phyloP scores from a whole-genome alignment of 2,113 vertebrate genomes.

The Odocoileus hemionus region DNA sequence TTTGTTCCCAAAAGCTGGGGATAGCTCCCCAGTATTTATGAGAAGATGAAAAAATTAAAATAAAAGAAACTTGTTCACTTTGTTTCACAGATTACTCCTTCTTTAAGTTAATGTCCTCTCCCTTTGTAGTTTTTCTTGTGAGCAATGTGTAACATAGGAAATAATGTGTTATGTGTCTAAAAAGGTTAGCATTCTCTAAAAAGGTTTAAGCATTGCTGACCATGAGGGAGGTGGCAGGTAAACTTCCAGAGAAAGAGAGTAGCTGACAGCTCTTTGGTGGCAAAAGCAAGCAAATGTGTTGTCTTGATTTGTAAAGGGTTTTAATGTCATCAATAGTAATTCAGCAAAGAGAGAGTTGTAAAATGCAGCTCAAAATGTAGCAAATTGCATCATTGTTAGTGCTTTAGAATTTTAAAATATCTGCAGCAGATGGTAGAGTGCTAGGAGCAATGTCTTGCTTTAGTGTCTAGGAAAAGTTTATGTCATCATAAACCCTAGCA shows the following conservation, averaged over 20 bases:
- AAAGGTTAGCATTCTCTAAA: background rate
- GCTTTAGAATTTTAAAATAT: constrained; percentile 78
- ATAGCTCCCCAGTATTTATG: background rate
- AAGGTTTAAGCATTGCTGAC: background rate
- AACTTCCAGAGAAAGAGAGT: constrained; percentile 15
- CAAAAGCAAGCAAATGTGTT: constrained; percentile 68
- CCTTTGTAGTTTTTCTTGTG: background rate
- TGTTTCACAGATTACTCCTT: background rate
- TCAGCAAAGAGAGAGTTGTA: constrained; percentile 71
- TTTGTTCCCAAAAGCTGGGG: background rate
- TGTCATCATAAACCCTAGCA: constrained; percentile 71
- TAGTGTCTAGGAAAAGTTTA: constrained; percentile 71
- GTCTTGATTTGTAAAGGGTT: constrained; percentile 75
- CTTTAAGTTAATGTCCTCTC: background rate
- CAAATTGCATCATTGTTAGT: constrained; percentile 76
- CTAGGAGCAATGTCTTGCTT: constrained; percentile 71
- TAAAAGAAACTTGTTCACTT: background rate
- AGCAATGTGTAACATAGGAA: background rate
- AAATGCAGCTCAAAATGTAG: constrained; percentile 75
- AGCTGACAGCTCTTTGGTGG: constrained; percentile 53
- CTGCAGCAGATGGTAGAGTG: constrained; percentile 74
- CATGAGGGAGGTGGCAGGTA: constrained; percentile 50
- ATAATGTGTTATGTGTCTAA: background rate
- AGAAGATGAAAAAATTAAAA: background rate
- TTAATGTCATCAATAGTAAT: constrained; percentile 78